phyloP scores from a whole-genome alignment of 1,140 invertebrate species.

The Phortica variegata region DNA sequence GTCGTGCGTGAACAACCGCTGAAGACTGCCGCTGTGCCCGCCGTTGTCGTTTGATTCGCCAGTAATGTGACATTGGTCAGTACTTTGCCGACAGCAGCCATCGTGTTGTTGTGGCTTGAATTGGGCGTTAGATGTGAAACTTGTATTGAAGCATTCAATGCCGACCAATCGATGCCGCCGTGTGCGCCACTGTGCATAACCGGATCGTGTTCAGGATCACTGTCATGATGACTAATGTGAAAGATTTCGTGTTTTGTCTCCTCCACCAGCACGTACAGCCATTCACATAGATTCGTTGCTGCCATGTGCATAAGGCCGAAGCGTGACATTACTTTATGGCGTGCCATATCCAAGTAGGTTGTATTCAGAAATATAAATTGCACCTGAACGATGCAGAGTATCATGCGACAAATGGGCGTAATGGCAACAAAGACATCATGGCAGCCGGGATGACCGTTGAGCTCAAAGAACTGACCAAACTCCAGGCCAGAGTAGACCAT shows the following conservation, averaged over 20 bases:
- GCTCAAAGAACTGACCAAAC: slow-evolving; percentile 81
- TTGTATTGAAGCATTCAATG: slow-evolving; percentile 31
- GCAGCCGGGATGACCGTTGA: slow-evolving; percentile 68
- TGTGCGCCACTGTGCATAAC: slow-evolving; percentile 10
- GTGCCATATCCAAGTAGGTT: slow-evolving; percentile 71
- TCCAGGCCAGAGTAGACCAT: slow-evolving; percentile 91
- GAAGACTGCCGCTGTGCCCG: slow-evolving; percentile 5
- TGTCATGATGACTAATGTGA: slow-evolving; percentile 57
- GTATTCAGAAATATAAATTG: slow-evolving; percentile 76
- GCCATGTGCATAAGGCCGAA: slow-evolving; percentile 92
- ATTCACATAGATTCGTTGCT: slow-evolving; percentile 89
- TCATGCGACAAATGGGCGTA: slow-evolving; percentile 78
- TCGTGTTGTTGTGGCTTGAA: background rate
- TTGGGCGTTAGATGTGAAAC: background rate
- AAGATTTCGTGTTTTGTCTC: slow-evolving; percentile 77
- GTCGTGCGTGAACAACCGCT: slow-evolving; percentile 59
- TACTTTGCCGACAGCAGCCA: background rate
- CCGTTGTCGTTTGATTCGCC: slow-evolving; percentile 10
- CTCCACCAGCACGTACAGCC: slow-evolving; percentile 82
- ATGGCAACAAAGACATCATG: slow-evolving; percentile 75
- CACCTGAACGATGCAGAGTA: slow-evolving; percentile 90
- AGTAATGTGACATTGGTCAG: slow-evolving; percentile 28
- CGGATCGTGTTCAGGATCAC: slow-evolving; percentile 19
- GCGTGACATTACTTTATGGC: slow-evolving; percentile 84
- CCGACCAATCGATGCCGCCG: slow-evolving; percentile 29